A percentile compares a stretch with the other conserved stretches of the same genome.
phyloP scores from a whole-genome alignment of 2,113 vertebrate species.

The Dipodomys ordii region DNA sequence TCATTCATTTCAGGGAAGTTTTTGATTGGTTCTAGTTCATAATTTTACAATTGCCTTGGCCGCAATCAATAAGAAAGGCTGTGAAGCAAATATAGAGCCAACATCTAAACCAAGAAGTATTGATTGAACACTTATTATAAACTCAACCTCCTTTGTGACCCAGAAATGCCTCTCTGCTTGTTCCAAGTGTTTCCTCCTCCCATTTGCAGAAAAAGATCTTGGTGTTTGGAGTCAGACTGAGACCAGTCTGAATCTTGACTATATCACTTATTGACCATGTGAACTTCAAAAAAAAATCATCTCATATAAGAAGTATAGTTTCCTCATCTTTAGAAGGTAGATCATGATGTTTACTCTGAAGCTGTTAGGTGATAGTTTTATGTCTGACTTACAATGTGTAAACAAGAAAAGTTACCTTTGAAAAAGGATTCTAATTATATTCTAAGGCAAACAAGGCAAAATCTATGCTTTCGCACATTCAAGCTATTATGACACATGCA shows the following conservation, averaged over 20 bases:
- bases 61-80: conserved; percentile 65
- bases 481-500: not conserved
- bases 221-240: not conserved
- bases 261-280: not conserved
- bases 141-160: not conserved
- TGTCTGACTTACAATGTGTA: not conserved
- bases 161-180: conserved; percentile 16
- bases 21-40: conserved; percentile 60
- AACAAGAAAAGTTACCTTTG: not conserved
- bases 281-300: not conserved
- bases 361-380: not conserved
- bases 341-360: not conserved
- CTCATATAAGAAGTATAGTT: not conserved
- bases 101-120: conserved; percentile 42
- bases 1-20: conserved; percentile 39
- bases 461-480: not conserved
- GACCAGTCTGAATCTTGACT: not conserved
- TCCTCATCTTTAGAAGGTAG: not conserved
- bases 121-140: conserved; percentile 42
- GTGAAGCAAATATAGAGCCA: conserved; percentile 7
- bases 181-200: not conserved
- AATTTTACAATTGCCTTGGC: conserved; percentile 56
- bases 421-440: not conserved
- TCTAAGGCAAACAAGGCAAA: conserved; percentile 20
- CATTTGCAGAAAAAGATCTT: not conserved